Percentiles rank a stretch among this genome's conserved stretches.
Evolutionary conservation across 2,113 vertebrate genomes (phyloP).

Genomic region (Bothrops jararaca): DNA sequence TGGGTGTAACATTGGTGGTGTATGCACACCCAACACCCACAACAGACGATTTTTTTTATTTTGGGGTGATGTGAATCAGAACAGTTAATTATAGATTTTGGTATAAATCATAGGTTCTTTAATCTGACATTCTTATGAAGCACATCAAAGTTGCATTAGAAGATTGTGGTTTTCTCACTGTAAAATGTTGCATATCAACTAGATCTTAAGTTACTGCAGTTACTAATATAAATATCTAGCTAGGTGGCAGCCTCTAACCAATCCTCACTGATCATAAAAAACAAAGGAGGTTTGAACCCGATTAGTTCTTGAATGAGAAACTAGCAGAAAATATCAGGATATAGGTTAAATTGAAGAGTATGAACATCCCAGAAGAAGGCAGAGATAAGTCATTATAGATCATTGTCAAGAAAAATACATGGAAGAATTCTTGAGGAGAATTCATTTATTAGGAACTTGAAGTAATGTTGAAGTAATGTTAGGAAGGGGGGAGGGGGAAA

Average conservation of each 20-base stretch:
- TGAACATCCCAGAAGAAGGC: neutral
- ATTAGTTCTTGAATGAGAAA: neutral
- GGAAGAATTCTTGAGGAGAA: neutral
- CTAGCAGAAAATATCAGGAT: neutral
- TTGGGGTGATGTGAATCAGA: constrained; percentile 6
- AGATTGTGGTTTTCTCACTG: constrained; percentile 16
- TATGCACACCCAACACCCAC: neutral
- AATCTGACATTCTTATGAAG: constrained; percentile 26
- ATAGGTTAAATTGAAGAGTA: neutral
- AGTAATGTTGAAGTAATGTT: neutral
- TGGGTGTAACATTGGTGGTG: constrained; percentile 1
- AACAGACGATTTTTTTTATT: constrained; percentile 1
- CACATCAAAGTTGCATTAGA: constrained; percentile 27
- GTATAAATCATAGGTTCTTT: constrained; percentile 24
- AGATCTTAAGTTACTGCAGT: constrained; percentile 14
- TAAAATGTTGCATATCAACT: neutral
- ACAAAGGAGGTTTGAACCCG: neutral
- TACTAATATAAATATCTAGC: neutral
- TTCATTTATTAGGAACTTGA: neutral
- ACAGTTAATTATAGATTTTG: constrained; percentile 10
- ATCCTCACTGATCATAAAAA: neutral
- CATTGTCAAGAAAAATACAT: neutral
- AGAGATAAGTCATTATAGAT: neutral
- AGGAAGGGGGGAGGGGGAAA: neutral
- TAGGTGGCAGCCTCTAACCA: neutral